These are phyloP conservation scores for Thymelicus lineola DNA, from an alignment of 2,888 invertebrate species.

Conservation along the genomic window DNA sequence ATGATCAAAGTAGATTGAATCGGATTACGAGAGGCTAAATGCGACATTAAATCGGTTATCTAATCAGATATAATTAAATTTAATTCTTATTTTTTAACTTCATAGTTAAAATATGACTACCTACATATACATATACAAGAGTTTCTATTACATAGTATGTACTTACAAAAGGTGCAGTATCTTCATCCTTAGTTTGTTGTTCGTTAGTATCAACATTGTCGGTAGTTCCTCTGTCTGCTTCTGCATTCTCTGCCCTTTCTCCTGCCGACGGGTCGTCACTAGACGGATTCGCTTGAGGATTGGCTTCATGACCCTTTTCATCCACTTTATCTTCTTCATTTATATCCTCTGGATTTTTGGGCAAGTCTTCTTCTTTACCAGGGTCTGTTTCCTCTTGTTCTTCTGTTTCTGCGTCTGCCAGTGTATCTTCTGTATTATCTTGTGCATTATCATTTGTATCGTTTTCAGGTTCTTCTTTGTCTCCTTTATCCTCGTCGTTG, in stretches of 20 bases:
- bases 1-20: too few relatives aligned
- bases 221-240: slow-evolving; percentile 73
- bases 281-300: slow-evolving; percentile 81
- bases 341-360: slow-evolving; percentile 72
- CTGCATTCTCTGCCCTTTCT: slow-evolving; percentile 79
- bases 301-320: slow-evolving; percentile 74
- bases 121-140: too few relatives aligned
- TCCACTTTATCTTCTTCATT: slow-evolving; percentile 73
- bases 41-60: too few relatives aligned
- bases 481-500: slow-evolving; percentile 76
- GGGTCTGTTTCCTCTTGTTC: slow-evolving; percentile 55
- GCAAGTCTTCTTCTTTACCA: slow-evolving; percentile 64
- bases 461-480: slow-evolving; percentile 45
- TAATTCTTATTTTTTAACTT: too few relatives aligned
- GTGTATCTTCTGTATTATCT: slow-evolving; percentile 57
- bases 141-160: too few relatives aligned
- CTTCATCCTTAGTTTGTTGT: slow-evolving; percentile 75
- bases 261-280: slow-evolving; percentile 77
- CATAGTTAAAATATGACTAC: too few relatives aligned
- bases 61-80: too few relatives aligned
- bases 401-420: slow-evolving; percentile 42
- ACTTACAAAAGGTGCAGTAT: slow-evolving; percentile 71
- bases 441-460: slow-evolving; percentile 58
- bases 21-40: too few relatives aligned
- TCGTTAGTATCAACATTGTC: slow-evolving; percentile 81